These are phyloP conservation scores for Acropternis orthonyx DNA, from an alignment of 2,797 vertebrate genomes.

Conservation along the genomic window DNA sequence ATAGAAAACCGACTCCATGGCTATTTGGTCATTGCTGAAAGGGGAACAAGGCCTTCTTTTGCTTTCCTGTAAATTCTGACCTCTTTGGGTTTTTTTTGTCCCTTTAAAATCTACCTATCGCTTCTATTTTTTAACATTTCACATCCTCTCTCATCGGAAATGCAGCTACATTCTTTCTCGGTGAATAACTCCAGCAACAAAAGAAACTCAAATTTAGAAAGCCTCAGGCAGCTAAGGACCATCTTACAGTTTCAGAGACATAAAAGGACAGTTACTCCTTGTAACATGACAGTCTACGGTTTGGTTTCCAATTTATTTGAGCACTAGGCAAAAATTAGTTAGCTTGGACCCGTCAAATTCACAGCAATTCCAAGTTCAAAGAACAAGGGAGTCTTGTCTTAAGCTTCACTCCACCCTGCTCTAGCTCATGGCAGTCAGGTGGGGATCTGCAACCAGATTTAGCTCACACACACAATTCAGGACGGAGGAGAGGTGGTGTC, in stretches of 20 bases:
- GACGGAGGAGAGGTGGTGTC: not conserved
- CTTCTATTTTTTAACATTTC: constrained; percentile 37
- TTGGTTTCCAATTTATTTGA: not conserved
- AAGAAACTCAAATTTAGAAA: constrained; percentile 43
- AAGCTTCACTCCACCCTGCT: not conserved
- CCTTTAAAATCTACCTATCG: not conserved
- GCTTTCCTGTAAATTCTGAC: not conserved
- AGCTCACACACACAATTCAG: not conserved
- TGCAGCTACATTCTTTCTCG: not conserved
- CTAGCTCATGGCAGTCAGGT: not conserved
- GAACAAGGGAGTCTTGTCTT: not conserved
- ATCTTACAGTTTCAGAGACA: not conserved
- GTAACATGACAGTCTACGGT: not conserved
- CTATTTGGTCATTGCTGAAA: not conserved
- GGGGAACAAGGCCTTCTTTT: not conserved
- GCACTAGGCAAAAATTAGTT: not conserved
- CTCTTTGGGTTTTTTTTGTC: not conserved
- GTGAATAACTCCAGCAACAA: constrained; percentile 39
- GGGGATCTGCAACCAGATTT: constrained; percentile 18
- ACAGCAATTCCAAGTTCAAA: not conserved
- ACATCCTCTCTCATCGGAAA: constrained; percentile 3
- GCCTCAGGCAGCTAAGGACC: not conserved
- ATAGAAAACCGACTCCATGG: not conserved
- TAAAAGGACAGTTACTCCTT: not conserved
- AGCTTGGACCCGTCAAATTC: not conserved